phyloP scores from a whole-genome alignment of 2,113 vertebrate genomes.

The Elephantulus edwardii region DNA sequence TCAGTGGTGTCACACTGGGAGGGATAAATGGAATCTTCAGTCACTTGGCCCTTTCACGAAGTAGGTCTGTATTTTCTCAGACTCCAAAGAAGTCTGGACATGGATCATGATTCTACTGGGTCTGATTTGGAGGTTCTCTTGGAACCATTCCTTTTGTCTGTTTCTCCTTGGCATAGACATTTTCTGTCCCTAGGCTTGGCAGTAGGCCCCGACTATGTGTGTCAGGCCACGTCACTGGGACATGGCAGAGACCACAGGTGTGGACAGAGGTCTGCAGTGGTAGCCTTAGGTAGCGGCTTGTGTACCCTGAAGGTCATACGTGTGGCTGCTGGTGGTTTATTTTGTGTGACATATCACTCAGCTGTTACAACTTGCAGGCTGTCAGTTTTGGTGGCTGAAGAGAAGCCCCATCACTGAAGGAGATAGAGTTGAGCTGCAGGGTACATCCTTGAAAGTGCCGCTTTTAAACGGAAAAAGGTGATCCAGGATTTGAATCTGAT shows the following conservation, averaged over 20 bases:
- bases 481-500: constrained; percentile 15
- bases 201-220: too few species aligned
- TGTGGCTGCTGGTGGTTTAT: neutral
- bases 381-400: neutral
- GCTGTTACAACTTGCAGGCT: neutral
- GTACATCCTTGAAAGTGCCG: neutral
- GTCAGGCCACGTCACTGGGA: too few species aligned
- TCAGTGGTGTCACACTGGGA: neutral
- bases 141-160: neutral
- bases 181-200: neutral
- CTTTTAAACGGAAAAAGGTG: neutral
- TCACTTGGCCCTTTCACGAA: neutral
- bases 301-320: neutral
- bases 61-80: neutral
- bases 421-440: neutral
- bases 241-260: neutral
- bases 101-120: neutral
- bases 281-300: rapidly evolving
- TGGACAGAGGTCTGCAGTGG: neutral
- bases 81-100: neutral
- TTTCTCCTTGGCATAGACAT: neutral
- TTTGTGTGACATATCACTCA: neutral
- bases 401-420: neutral
- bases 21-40: neutral
- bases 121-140: neutral